Evolutionary conservation across 2,797 vertebrate genomes (phyloP).

Genomic region (Enteromius viviparus): DNA sequence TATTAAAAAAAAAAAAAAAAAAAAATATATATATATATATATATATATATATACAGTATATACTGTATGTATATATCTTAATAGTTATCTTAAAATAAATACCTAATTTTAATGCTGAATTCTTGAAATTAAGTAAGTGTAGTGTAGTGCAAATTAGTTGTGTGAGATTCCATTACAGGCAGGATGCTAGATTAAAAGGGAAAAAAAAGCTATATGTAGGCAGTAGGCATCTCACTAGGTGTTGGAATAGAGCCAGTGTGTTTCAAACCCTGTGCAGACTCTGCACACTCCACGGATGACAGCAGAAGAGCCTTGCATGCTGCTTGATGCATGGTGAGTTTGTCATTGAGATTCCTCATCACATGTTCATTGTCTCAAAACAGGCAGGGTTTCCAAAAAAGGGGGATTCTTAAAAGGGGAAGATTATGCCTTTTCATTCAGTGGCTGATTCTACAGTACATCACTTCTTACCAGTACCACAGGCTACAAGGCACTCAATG

Average conservation of each 20-base stretch:
- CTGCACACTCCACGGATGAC: conserved; percentile 16
- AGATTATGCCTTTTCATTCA: conserved; percentile 18
- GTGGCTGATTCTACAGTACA: neutral
- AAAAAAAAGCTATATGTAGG: conserved; percentile 10
- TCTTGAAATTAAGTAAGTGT: neutral
- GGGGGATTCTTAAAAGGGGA: neutral
- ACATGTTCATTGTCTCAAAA: conserved; percentile 15
- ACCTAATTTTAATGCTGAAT: neutral
- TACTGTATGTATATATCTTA: no score
- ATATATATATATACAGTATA: no score
- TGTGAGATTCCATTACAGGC: neutral
- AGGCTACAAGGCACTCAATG: conserved; percentile 3
- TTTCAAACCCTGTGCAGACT: conserved; percentile 12
- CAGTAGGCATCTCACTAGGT: conserved; percentile 21
- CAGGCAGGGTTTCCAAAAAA: neutral
- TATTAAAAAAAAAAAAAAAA: neutral
- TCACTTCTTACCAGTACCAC: conserved; percentile 10
- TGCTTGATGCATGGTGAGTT: conserved; percentile 16
- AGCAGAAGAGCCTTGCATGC: conserved; percentile 18
- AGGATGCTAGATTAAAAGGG: neutral
- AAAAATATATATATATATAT: no score
- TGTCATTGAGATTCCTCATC: conserved; percentile 17
- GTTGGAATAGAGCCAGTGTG: neutral
- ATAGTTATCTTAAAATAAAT: no score
- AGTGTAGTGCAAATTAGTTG: neutral